phyloP scores from a whole-genome alignment of 64 coral and sea anemone genomes.

The Astreopora myriophthalma region DNA sequence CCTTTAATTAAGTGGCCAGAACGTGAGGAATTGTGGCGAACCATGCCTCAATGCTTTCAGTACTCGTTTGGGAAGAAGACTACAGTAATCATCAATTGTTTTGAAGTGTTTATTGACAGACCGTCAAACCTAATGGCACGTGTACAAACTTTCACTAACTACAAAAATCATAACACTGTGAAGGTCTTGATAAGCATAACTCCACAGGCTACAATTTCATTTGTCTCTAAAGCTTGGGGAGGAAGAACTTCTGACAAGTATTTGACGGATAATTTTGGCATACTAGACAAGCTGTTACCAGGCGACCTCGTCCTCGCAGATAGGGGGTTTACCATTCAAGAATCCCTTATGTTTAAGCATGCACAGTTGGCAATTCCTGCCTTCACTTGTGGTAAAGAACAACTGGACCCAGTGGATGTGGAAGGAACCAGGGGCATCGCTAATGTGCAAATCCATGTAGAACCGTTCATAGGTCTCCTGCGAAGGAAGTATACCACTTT shows the following conservation, averaged over 20 bases:
- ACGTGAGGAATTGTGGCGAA: slow-evolving; percentile 21
- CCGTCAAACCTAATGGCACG: slow-evolving; percentile 12
- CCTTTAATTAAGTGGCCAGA: slow-evolving; percentile 57
- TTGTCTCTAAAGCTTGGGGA: slow-evolving; percentile 29
- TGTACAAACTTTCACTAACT: background rate
- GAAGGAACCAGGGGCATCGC: slow-evolving; percentile 3
- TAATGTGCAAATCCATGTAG: slow-evolving; percentile 39
- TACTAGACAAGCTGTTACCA: slow-evolving; percentile 10
- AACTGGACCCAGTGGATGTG: slow-evolving; percentile 35
- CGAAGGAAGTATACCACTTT: slow-evolving; percentile 6
- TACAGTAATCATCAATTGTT: slow-evolving; percentile 39
- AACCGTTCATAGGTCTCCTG: slow-evolving; percentile 15
- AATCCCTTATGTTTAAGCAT: background rate
- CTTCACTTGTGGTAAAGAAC: background rate
- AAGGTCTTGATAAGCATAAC: slow-evolving; percentile 42
- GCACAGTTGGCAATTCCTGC: slow-evolving; percentile 7
- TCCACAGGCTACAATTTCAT: slow-evolving; percentile 20
- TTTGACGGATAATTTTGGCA: slow-evolving; percentile 4
- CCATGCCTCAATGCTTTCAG: slow-evolving; percentile 28
- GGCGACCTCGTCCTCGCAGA: slow-evolving; percentile 16
- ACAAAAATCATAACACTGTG: slow-evolving; percentile 24
- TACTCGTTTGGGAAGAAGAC: slow-evolving; percentile 7
- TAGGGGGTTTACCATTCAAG: slow-evolving; percentile 9
- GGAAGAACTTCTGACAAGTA: slow-evolving; percentile 24
- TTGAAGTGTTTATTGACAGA: slow-evolving; percentile 42